Percentiles rank a stretch among this genome's conserved stretches.
Conservation (phyloP, 2,888 invertebrate genomes). For the Augochlorella aurata region DNA sequence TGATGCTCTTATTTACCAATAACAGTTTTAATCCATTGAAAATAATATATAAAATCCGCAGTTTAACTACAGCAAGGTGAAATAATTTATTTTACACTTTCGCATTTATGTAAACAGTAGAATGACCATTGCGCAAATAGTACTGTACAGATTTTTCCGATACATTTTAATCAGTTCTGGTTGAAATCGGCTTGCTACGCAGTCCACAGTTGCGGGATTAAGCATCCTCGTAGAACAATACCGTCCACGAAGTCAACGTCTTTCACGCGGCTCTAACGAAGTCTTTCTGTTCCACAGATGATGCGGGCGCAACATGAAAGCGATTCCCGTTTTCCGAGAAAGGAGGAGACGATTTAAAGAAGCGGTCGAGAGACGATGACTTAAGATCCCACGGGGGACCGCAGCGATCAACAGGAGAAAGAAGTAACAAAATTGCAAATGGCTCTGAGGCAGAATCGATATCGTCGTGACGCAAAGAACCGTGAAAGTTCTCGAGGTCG, state of each 20-base stretch:
- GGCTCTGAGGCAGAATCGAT: constrained; percentile 59
- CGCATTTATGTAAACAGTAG: no score
- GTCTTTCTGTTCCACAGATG: constrained; percentile 41
- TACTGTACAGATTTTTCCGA: no score
- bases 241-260: neutral
- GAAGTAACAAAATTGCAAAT: constrained; percentile 57
- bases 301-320: neutral
- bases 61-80: no score
- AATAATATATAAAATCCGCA: no score
- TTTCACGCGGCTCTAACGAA: neutral
- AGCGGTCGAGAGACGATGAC: constrained; percentile 44
- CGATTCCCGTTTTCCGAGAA: neutral
- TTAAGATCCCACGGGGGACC: constrained; percentile 29
- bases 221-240: neutral
- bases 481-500: constrained; percentile 61
- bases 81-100: no score
- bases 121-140: no score
- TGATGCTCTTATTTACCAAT: no score
- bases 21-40: no score
- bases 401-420: constrained; percentile 28
- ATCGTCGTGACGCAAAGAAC: constrained; percentile 59
- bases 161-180: no score
- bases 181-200: no score
- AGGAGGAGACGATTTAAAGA: constrained; percentile 25
- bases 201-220: no score